Base-by-base conservation (phyloP, 2,797 vertebrate species). In the Gadopsis marmoratus region DNA sequence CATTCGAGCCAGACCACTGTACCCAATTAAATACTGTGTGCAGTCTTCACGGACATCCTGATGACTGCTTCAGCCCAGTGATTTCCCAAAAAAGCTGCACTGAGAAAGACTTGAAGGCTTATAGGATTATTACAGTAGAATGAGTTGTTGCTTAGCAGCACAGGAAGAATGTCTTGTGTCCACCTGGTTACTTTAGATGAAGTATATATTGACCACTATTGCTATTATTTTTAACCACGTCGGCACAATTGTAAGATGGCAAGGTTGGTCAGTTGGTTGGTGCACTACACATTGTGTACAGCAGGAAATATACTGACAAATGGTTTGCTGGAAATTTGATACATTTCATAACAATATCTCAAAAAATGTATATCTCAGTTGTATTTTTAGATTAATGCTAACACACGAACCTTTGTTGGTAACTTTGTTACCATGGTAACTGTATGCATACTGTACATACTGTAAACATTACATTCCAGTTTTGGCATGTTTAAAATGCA, bases 61-160 rank as follows among this genome's bases (percentile, higher is more conserved):
- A 74, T 63, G 53, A 74, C 48, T 85, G 16, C 65, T 78, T 79
- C 35, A 65, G 64, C 77, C 64, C 53, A 55, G 23, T 50, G 50
- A 79, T 76, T 86, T 83, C 61, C 74, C 50, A 17, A 56, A 64
- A 76, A 75, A 60, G 37, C 59, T 86, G 68, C 39, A 39, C 39
- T 63, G 60, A 72, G 47, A 79, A 76, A 70, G 45, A 33, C 68
- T 43, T 65, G n/a, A 60, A 66, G 23, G 64, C 29, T 68, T 19
- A 65, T 48, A 16, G 58, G 59, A 81, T 68, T 81, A 67, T 67
- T 61, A 63, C 64, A 53, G 41, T 6, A 74, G 26, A 65, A 60
- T 58, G 51, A 51, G 59, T 39, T 60, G 37, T 60, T 71, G 69
- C 51, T 51, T 50, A 39, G 63, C 59, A 41, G 10, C 39, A 47